Evolutionary conservation across 53 echinoderm and acorn worm genomes (phyloP).

Genomic region (Temnopleurus reevesii): DNA sequence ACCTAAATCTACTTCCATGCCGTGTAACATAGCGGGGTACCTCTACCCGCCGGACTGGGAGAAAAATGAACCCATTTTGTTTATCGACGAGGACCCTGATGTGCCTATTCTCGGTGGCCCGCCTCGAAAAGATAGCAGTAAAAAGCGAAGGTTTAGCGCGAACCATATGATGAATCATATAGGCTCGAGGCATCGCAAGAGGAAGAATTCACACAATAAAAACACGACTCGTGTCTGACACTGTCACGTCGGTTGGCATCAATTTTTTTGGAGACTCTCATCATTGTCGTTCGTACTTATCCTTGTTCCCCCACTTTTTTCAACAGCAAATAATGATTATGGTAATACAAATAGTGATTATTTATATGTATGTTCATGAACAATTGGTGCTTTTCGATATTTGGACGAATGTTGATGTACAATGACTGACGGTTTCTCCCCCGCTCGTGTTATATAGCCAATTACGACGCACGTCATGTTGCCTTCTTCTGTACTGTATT

Average conservation of each 20-base stretch:
- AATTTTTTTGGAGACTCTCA: neutral
- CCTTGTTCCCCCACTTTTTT: constrained; percentile 6
- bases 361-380: constrained; percentile 51
- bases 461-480: neutral
- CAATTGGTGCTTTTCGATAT: constrained; percentile 58
- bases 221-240: constrained; percentile 82
- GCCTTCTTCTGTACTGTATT: neutral
- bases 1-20: constrained; percentile 86
- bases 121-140: constrained; percentile 64
- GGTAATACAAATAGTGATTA: neutral
- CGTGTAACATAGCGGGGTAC: constrained; percentile 85
- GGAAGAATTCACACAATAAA: constrained; percentile 39
- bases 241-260: neutral
- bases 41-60: constrained; percentile 96
- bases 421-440: neutral
- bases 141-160: constrained; percentile 71
- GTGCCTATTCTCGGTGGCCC: constrained; percentile 77
- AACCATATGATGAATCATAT: constrained; percentile 86
- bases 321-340: constrained; percentile 45
- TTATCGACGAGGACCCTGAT: constrained; percentile 94
- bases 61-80: constrained; percentile 87
- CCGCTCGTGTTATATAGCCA: neutral
- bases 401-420: constrained; percentile 19
- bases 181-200: constrained; percentile 60
- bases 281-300: neutral